Percentiles rank a stretch among this genome's conserved stretches.
phyloP scores from a whole-genome alignment of 2,888 invertebrate species.

The Sphaerophoria rueppellii region DNA sequence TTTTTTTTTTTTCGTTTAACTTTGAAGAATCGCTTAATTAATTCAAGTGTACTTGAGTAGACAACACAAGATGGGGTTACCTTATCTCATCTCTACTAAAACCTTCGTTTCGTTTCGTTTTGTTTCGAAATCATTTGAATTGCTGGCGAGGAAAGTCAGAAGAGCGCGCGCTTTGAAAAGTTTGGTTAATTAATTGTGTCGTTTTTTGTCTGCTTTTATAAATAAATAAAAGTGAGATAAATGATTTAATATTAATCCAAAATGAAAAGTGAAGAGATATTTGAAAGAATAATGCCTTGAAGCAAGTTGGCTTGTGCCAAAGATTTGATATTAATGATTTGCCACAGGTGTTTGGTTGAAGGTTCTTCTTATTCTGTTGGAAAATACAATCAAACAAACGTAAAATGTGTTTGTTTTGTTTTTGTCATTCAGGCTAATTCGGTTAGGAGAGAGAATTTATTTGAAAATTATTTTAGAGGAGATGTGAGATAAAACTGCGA shows the following conservation, averaged over 20 bases:
- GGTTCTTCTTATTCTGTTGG: background rate
- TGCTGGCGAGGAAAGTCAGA: background rate
- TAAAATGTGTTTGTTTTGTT: background rate
- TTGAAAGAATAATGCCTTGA: constrained; percentile 14
- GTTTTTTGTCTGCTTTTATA: constrained; percentile 4
- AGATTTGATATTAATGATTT: constrained; percentile 38
- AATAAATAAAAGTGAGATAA: constrained; percentile 51
- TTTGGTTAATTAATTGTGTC: constrained; percentile 65
- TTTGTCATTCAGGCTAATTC: background rate
- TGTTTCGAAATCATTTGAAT: too few relatives aligned
- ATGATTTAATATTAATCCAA: constrained; percentile 56
- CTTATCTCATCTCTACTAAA: background rate
- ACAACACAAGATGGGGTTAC: constrained; percentile 10
- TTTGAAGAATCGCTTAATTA: constrained; percentile 61
- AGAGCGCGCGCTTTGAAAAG: constrained; percentile 32
- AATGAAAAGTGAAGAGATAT: constrained; percentile 30
- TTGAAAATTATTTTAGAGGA: background rate
- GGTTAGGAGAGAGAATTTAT: background rate
- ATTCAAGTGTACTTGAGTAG: constrained; percentile 61
- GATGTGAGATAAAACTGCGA: too few relatives aligned
- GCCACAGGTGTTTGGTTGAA: background rate
- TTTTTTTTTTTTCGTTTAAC: constrained; percentile 32
- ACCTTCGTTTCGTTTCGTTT: background rate
- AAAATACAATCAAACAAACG: constrained; percentile 11
- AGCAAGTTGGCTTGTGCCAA: constrained; percentile 1